phyloP scores from a whole-genome alignment of 2,888 invertebrate species.

The Copidosoma aretas region DNA sequence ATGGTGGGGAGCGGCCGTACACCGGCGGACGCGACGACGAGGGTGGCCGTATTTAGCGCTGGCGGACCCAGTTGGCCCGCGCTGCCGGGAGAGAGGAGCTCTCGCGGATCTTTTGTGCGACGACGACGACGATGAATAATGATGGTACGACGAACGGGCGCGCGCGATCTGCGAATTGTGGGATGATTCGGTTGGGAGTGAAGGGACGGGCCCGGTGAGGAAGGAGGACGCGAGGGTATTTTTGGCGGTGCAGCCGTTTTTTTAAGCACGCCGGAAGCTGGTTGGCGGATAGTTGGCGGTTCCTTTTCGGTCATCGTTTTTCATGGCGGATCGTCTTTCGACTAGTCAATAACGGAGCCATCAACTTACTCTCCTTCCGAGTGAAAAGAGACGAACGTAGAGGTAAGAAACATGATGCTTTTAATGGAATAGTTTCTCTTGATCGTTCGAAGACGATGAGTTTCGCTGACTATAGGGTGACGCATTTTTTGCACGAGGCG shows the following conservation, averaged over 20 bases:
- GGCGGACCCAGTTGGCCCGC: slow-evolving; percentile 47
- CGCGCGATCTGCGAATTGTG: too few species aligned
- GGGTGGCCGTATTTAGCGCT: slow-evolving; percentile 57
- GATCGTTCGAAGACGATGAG: background rate
- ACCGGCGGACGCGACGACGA: slow-evolving; percentile 43
- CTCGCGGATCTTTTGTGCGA: background rate
- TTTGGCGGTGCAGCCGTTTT: too few species aligned
- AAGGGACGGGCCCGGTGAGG: too few species aligned
- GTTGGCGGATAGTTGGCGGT: too few species aligned
- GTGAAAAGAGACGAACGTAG: background rate
- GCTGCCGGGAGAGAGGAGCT: slow-evolving; percentile 8
- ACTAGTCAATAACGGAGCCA: too few species aligned
- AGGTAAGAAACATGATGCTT: background rate
- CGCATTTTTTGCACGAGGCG: background rate
- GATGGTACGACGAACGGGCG: too few species aligned
- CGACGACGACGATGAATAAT: background rate
- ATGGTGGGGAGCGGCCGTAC: slow-evolving; percentile 22
- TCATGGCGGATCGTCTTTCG: too few species aligned
- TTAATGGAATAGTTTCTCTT: background rate
- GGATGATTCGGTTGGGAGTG: too few species aligned
- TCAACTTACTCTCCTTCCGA: background rate
- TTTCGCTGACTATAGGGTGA: slow-evolving; percentile 4
- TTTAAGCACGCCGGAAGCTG: too few species aligned
- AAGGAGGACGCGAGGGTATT: too few species aligned
- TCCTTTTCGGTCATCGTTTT: too few species aligned